phyloP scores from a whole-genome alignment of 2,888 invertebrate genomes.

The Cremastinae sp. region DNA sequence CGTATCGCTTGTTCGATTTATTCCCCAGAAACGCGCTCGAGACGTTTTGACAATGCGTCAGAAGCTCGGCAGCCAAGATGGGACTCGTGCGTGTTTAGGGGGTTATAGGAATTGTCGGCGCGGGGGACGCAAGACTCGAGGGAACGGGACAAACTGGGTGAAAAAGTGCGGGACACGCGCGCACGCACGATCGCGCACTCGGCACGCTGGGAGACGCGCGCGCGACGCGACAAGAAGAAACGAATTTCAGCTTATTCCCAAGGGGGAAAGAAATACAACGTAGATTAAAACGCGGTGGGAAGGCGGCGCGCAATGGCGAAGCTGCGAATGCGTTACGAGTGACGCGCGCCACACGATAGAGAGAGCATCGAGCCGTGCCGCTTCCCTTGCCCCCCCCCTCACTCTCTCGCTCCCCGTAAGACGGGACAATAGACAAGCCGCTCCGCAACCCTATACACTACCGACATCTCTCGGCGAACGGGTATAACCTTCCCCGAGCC shows the following conservation, averaged over 20 bases:
- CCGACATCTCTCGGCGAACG: constrained; percentile 11
- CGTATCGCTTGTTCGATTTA: too few relatives aligned
- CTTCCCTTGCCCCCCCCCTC: neutral
- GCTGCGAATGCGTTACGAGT: constrained; percentile 68
- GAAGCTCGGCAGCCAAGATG: too few relatives aligned
- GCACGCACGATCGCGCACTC: neutral
- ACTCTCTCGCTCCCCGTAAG: constrained; percentile 11
- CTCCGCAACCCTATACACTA: constrained; percentile 2
- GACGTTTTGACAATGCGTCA: too few relatives aligned
- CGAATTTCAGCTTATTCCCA: neutral
- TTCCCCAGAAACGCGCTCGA: too few relatives aligned
- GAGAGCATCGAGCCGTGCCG: constrained; percentile 8
- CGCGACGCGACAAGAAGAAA: neutral
- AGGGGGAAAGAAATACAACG: constrained; percentile 1
- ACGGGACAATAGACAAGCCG: too few relatives aligned
- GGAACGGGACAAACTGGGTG: too few relatives aligned
- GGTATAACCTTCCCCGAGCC: neutral
- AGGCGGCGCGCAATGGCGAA: constrained; percentile 77
- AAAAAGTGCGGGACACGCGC: too few relatives aligned
- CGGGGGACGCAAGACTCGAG: too few relatives aligned
- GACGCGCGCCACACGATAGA: constrained; percentile 40
- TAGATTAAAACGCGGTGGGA: neutral
- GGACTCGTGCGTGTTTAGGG: too few relatives aligned
- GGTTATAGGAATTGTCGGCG: too few relatives aligned
- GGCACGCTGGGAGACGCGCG: neutral